Percentiles rank a stretch among this genome's conserved stretches.
phyloP scores from a whole-genome alignment of 2,888 invertebrate species.

The Aricia artaxerxes region DNA sequence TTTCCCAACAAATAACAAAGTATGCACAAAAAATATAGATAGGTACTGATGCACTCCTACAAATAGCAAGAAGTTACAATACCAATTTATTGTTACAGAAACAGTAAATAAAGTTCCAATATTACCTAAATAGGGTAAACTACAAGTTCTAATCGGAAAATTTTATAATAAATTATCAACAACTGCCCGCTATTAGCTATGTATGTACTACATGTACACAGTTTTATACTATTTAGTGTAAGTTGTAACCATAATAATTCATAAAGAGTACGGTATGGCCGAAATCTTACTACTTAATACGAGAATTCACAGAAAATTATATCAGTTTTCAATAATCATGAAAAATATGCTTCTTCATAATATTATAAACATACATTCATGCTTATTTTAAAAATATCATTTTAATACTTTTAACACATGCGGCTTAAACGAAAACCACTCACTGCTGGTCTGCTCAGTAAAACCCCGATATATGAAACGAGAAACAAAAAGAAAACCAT shows the following conservation, averaged over 20 bases:
- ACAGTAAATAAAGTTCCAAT: no score
- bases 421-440: slow-evolving; percentile 37
- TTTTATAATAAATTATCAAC: background rate
- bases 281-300: background rate
- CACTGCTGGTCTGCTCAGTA: slow-evolving; percentile 45
- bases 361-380: background rate
- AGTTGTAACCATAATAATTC: background rate
- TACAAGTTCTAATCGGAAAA: no score
- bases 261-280: background rate
- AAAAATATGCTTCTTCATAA: background rate
- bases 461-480: slow-evolving; percentile 54
- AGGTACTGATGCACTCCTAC: no score
- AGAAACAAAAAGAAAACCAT: slow-evolving; percentile 59
- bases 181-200: background rate
- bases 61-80: no score
- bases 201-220: no score
- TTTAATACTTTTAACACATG: slow-evolving; percentile 31
- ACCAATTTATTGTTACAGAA: no score
- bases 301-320: background rate
- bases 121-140: no score
- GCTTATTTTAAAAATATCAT: background rate
- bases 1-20: background rate
- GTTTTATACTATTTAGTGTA: background rate
- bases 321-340: background rate
- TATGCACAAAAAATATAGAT: no score